A percentile compares a stretch with the other conserved stretches of the same genome.
Conservation (phyloP, 2,113 vertebrate species). For the Miniopterus natalensis region DNA sequence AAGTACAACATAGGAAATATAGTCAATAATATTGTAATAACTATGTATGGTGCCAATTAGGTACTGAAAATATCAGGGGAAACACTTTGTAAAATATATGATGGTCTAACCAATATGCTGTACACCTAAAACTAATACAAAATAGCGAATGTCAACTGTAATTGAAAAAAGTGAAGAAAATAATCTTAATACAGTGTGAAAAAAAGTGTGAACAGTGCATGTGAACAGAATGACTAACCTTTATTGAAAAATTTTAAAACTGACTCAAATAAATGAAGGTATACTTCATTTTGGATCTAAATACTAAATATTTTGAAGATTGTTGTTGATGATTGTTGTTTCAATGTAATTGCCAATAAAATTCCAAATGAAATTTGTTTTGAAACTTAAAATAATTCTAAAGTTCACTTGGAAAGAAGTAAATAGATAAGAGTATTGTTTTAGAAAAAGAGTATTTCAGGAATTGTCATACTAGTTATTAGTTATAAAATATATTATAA, state of each 20-base stretch:
- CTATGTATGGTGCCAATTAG: too few relatives aligned
- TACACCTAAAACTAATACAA: neutral
- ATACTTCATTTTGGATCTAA: conserved; percentile 4
- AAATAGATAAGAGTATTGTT: neutral
- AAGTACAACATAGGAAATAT: too few relatives aligned
- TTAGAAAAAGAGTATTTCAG: neutral
- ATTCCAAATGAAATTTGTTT: conserved; percentile 42
- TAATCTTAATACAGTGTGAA: neutral
- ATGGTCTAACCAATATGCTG: too few relatives aligned
- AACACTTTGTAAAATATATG: too few relatives aligned
- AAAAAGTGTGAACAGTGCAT: neutral
- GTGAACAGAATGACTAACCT: neutral
- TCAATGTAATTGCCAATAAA: conserved; percentile 35
- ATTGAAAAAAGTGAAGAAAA: neutral
- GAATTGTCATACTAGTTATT: neutral
- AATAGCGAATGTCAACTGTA: neutral
- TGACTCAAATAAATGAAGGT: neutral
- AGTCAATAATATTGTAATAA: too few relatives aligned
- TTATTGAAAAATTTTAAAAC: neutral
- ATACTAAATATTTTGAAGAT: conserved; percentile 40
- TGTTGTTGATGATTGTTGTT: conserved; percentile 42
- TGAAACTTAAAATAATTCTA: conserved; percentile 64
- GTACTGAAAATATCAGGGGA: too few relatives aligned
- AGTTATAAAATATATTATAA: conserved; percentile 34
- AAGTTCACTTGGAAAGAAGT: too few relatives aligned